Conservation (phyloP, 2,888 invertebrate genomes). For the Caenorhabditis japonica region DNA sequence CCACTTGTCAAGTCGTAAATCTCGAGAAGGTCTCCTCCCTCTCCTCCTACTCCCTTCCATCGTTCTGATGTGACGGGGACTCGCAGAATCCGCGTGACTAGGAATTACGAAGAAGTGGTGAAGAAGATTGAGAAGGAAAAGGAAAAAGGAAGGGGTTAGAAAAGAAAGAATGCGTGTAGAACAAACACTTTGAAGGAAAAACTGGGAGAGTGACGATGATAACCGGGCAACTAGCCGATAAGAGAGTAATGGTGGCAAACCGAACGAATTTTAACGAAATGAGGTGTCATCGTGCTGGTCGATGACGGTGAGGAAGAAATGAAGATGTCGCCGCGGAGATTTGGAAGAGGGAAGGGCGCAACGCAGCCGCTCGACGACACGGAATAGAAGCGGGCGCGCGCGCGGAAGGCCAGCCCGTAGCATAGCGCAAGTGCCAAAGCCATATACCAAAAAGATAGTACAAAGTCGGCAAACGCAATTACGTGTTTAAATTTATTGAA, state of each 20-base stretch:
- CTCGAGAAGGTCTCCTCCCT: conserved; percentile 43
- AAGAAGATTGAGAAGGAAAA: conserved; percentile 25
- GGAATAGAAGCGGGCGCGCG: conserved; percentile 42
- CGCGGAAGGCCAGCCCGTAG: conserved; percentile 42
- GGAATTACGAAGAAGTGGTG: conserved; percentile 46
- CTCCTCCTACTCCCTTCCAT: conserved; percentile 21
- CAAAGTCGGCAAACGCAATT: conserved; percentile 50
- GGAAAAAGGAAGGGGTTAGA: conserved; percentile 17
- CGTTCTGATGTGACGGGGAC: conserved; percentile 47
- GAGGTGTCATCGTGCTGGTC: no score
- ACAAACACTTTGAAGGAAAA: conserved; percentile 46
- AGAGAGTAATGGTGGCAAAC: no score
- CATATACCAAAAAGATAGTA: conserved; percentile 49
- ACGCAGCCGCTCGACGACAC: no score
- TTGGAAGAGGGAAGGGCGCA: conserved; percentile 36
- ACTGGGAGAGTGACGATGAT: conserved; percentile 26
- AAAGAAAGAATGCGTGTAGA: conserved; percentile 49
- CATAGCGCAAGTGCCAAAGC: conserved; percentile 51
- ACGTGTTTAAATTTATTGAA: conserved; percentile 51
- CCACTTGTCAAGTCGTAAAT: conserved; percentile 48
- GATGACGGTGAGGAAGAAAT: conserved; percentile 22
- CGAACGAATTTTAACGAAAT: no score
- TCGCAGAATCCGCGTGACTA: conserved; percentile 44
- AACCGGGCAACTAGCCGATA: no score
- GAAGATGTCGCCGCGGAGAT: conserved; percentile 9